A percentile compares a stretch with the other conserved stretches of the same genome.
Conservation (phyloP, 2,113 vertebrate species). For the Steatornis caripensis region DNA sequence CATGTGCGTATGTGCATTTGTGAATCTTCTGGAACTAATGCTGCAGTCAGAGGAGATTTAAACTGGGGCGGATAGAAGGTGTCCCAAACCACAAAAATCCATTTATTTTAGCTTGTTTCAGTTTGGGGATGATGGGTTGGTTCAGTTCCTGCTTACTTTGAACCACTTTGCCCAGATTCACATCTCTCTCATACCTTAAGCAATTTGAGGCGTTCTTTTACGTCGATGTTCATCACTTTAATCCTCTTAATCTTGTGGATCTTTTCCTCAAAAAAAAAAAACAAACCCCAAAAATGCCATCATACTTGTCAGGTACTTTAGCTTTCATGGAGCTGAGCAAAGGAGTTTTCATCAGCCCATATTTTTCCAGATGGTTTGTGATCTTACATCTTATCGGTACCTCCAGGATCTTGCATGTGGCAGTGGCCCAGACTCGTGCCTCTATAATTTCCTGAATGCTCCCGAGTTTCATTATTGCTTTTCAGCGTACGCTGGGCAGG, state of each 20-base stretch:
- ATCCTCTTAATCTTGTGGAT: background rate
- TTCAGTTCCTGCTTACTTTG: background rate
- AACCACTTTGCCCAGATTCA: background rate
- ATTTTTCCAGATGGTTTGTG: background rate
- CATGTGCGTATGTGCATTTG: fast-evolving
- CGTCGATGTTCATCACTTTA: background rate
- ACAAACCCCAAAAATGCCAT: background rate
- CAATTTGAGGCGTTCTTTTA: background rate
- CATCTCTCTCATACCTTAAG: background rate
- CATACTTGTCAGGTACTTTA: background rate
- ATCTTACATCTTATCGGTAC: background rate
- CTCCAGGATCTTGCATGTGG: background rate
- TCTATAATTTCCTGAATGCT: background rate
- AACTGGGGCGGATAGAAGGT: background rate
- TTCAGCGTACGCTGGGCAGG: background rate
- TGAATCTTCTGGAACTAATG: background rate
- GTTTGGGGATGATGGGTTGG: background rate
- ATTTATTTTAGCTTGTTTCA: background rate
- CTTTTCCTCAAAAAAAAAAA: background rate
- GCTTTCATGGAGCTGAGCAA: background rate
- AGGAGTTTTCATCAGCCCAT: background rate
- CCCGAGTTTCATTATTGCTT: background rate
- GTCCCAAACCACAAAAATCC: background rate
- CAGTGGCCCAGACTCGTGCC: background rate
- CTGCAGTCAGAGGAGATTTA: background rate